Percentiles rank a stretch among this genome's conserved stretches.
Conservation (phyloP, 1,140 invertebrate genomes). For the Drosophila mojavensis region DNA sequence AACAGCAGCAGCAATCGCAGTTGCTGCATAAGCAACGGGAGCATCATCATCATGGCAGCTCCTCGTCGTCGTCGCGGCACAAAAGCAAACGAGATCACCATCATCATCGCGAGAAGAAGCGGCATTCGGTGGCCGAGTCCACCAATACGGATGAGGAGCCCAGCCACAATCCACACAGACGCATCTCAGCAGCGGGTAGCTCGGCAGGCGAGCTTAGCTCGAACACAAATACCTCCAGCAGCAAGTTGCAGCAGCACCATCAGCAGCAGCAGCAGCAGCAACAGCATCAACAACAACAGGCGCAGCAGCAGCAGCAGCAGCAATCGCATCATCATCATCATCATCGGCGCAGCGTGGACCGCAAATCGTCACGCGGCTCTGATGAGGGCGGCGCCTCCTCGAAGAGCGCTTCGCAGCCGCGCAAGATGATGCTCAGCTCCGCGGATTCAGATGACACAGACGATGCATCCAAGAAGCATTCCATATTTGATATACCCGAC, state of each 20-base stretch:
- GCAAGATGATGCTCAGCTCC: slow-evolving; percentile 74
- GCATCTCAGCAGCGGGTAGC: slow-evolving; percentile 60
- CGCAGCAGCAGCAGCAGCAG: slow-evolving; percentile 16
- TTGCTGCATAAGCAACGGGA: slow-evolving; percentile 44
- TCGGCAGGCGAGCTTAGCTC: slow-evolving; percentile 62
- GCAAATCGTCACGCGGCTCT: slow-evolving; percentile 66
- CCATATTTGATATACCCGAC: slow-evolving; percentile 95
- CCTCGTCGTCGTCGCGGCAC: slow-evolving; percentile 61
- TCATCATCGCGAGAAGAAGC: slow-evolving; percentile 79
- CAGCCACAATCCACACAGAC: slow-evolving; percentile 58
- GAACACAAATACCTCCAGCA: slow-evolving; percentile 43
- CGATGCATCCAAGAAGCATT: slow-evolving; percentile 92
- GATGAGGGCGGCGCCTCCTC: slow-evolving; percentile 46
- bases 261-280: slow-evolving; percentile 39
- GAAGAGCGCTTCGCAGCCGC: slow-evolving; percentile 28
- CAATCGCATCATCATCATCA: slow-evolving; percentile 55
- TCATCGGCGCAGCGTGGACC: slow-evolving; percentile 64
- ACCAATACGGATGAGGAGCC: slow-evolving; percentile 75
- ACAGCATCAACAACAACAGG: slow-evolving; percentile 10
- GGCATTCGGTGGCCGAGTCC: slow-evolving; percentile 73
- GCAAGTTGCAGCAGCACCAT: slow-evolving; percentile 44
- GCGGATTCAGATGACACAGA: slow-evolving; percentile 89
- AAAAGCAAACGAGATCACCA: slow-evolving; percentile 77
- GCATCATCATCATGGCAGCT: slow-evolving; percentile 62
- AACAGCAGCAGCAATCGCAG: slow-evolving; percentile 31